Base-by-base conservation (phyloP, 2,113 vertebrate genomes). In the Sorex araneus region DNA sequence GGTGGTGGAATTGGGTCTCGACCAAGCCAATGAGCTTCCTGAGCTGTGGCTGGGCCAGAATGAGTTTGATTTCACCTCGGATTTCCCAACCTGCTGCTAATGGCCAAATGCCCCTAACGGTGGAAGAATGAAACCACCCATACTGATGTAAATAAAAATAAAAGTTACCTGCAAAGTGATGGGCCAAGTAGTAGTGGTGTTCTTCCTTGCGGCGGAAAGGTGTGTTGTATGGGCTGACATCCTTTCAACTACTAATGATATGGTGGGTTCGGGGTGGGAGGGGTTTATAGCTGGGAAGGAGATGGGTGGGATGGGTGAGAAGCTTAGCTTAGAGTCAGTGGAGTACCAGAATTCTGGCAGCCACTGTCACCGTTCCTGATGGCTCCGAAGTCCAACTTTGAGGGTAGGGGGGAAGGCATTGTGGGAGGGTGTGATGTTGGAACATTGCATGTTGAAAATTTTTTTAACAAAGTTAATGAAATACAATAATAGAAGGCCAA, bases 21-120 rank as follows among this genome's bases (percentile, higher is more conserved):
- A 98, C 95, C 64, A 97, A 60, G 98, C 98, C 30, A 98, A 98
- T 47, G 98, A 99, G 94, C 98, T 99, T 87, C 98, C 98, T 0
- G 98, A 99, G 96, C 98, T 99, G 40, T 99, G 98, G 98, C 97
- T 99, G 88, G 98, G 98, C 57, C 98, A 99, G 96, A 99, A 98
- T 60, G 98, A 99, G 96, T 98, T 99, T 84, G 98, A 99, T 88
- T 98, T 98, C 85, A 97, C 97, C 76, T 96, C 98, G 0, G 98
- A 99, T 21, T 97, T 98, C 40, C 98, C 97, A 0, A 97, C 98
- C 12, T 97, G 98, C 54, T 98, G 97, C 92, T 97, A 85, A 95
- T 97, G 88, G 43, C 50, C 40, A 82, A 36, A n/a, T 83, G 30
- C 70, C 67, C 50, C 70, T 92, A 95, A 94, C 90, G 85, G 91